Percentiles rank a stretch among this genome's conserved stretches.
phyloP scores from a whole-genome alignment of 1,140 invertebrate species.

The Lasioglossum albipes region DNA sequence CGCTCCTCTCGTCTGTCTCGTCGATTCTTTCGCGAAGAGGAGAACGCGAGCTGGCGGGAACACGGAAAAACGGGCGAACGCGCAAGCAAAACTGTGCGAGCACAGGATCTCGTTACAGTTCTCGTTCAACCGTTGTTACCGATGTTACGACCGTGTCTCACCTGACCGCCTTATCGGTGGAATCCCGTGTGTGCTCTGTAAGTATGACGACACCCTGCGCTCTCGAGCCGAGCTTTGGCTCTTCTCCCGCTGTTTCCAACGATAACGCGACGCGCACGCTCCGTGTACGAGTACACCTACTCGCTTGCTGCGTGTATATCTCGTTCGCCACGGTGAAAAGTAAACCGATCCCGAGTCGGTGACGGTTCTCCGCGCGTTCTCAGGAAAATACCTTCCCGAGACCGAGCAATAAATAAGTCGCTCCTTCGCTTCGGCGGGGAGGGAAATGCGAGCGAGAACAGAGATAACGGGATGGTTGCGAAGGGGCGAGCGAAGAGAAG shows the following conservation, averaged over 20 bases:
- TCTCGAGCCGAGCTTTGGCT: conserved; percentile 27
- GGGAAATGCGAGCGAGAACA: background rate
- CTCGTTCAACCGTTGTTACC: background rate
- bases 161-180: conserved; percentile 72
- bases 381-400: conserved; percentile 6
- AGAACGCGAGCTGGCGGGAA: background rate
- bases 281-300: background rate
- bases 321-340: conserved; percentile 17
- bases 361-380: background rate
- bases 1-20: background rate
- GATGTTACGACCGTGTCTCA: conserved; percentile 60
- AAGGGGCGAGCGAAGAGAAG: background rate
- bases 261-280: conserved; percentile 58
- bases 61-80: background rate
- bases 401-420: background rate
- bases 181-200: conserved; percentile 71
- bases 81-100: background rate
- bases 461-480: background rate
- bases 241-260: conserved; percentile 34
- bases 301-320: background rate
- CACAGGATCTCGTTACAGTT: background rate
- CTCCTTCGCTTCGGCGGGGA: background rate
- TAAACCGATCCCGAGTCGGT: conserved; percentile 35
- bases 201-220: conserved; percentile 71
- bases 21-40: background rate